phyloP scores from a whole-genome alignment of 30 jellyfish, hydroid and myxozoan species.

The Sanderia malayensis region DNA sequence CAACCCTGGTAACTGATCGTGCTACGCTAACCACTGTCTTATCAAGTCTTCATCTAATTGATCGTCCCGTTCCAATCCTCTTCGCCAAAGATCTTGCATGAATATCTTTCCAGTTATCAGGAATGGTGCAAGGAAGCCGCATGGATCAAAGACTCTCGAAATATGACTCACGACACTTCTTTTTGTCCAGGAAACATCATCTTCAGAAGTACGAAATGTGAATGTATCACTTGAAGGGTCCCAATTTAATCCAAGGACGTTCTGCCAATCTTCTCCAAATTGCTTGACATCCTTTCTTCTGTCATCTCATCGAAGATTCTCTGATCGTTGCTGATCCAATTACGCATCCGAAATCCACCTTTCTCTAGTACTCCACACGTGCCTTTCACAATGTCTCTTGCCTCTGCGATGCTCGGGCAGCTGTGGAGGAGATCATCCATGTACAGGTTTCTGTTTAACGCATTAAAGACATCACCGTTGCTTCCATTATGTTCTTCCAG shows the following conservation, averaged over 20 bases:
- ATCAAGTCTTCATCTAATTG: conserved; percentile 24
- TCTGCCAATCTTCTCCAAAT: conserved; percentile 44
- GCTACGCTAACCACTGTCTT: conserved; percentile 31
- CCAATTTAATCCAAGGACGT: conserved; percentile 28
- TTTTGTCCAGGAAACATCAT: conserved; percentile 39
- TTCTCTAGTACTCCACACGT: conserved; percentile 28
- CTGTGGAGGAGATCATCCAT: conserved; percentile 55
- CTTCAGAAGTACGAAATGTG: conserved; percentile 48
- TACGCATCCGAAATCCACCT: conserved; percentile 41
- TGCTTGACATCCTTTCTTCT: conserved; percentile 43
- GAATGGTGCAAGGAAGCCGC: conserved; percentile 50
- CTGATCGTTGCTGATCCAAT: conserved; percentile 37
- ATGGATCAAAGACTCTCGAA: conserved; percentile 53
- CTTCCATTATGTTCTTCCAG: conserved; percentile 25
- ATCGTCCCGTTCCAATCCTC: conserved; percentile 52
- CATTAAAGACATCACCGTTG: conserved; percentile 27
- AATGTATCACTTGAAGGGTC: conserved; percentile 20
- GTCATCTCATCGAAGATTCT: conserved; percentile 27
- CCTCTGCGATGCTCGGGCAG: conserved; percentile 30
- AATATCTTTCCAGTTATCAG: conserved; percentile 17
- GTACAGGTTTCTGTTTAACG: conserved; percentile 34
- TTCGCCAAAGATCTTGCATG: conserved; percentile 36
- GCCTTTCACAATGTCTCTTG: conserved; percentile 49
- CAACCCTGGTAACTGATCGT: conserved; percentile 25
- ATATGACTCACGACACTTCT: conserved; percentile 24